Conservation (phyloP, 2,888 invertebrate genomes). For the Hemicrepidius hirtus region DNA sequence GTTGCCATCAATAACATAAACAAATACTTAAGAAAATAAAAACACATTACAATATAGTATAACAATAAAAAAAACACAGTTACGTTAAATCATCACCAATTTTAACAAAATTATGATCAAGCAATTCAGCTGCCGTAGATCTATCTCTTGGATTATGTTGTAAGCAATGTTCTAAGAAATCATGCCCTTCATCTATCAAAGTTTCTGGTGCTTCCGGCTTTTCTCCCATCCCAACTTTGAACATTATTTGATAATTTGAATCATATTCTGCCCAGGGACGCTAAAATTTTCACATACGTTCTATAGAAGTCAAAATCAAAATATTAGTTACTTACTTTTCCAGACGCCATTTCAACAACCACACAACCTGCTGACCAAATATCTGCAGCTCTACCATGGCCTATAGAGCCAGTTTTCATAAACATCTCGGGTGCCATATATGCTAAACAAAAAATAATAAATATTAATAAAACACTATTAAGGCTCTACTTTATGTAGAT, state of each 20-base stretch:
- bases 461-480: too few species aligned
- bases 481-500: too few species aligned
- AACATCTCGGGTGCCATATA: slow-evolving; percentile 99
- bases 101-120: slow-evolving; percentile 86
- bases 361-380: slow-evolving; percentile 98
- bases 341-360: slow-evolving; percentile 95
- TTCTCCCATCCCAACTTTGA: slow-evolving; percentile 95
- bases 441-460: slow-evolving; percentile 77
- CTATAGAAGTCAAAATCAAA: neutral
- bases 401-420: slow-evolving; percentile 84
- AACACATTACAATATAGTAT: neutral
- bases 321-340: slow-evolving; percentile 79
- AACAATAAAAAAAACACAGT: neutral
- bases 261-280: slow-evolving; percentile 95
- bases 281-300: slow-evolving; percentile 68
- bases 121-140: slow-evolving; percentile 81
- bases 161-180: slow-evolving; percentile 86
- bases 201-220: slow-evolving; percentile 84
- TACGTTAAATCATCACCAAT: slow-evolving; percentile 68
- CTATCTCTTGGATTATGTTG: slow-evolving; percentile 87
- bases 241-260: slow-evolving; percentile 96
- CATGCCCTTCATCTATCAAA: slow-evolving; percentile 87
- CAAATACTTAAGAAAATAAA: neutral
- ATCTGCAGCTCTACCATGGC: slow-evolving; percentile 95
- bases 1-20: neutral